Evolutionary conservation across 2,113 vertebrate genomes (phyloP).

Genomic region (Alethe castanea): DNA sequence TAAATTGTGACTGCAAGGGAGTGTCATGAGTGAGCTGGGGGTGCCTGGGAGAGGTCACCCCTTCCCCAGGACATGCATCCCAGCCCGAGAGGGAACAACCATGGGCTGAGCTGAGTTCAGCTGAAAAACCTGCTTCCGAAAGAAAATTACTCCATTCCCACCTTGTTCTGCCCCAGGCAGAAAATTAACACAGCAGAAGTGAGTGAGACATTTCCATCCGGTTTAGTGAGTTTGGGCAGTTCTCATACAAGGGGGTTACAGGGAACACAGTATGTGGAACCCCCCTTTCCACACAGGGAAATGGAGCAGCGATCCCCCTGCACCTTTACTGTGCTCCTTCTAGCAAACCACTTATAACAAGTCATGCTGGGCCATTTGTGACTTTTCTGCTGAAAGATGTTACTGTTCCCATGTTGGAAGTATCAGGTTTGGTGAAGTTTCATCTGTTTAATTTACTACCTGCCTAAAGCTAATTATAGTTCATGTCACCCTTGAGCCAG

Average conservation of each 20-base stretch:
- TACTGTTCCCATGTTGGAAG: not conserved
- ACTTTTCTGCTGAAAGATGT: not conserved
- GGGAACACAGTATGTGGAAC: not conserved
- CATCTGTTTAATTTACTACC: not conserved
- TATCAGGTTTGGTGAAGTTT: not conserved
- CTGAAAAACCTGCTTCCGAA: not conserved
- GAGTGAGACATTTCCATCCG: not conserved
- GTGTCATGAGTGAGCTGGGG: not conserved
- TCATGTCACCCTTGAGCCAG: not conserved
- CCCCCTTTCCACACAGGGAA: not conserved
- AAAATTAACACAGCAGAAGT: not conserved
- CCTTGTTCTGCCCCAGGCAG: not conserved
- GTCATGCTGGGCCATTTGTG: not conserved
- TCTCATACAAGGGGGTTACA: not conserved
- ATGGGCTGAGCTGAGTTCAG: not conserved
- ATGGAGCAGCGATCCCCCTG: not conserved
- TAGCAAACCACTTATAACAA: not conserved
- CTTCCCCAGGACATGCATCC: not conserved
- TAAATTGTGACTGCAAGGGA: not conserved
- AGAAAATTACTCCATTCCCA: not conserved
- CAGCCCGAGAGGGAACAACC: not conserved
- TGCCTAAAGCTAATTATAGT: not conserved
- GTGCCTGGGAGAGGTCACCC: not conserved
- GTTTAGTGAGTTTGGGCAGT: not conserved
- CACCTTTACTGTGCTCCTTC: not conserved